phyloP scores from a whole-genome alignment of 2,113 vertebrate species.

The Corythornis cristatus region DNA sequence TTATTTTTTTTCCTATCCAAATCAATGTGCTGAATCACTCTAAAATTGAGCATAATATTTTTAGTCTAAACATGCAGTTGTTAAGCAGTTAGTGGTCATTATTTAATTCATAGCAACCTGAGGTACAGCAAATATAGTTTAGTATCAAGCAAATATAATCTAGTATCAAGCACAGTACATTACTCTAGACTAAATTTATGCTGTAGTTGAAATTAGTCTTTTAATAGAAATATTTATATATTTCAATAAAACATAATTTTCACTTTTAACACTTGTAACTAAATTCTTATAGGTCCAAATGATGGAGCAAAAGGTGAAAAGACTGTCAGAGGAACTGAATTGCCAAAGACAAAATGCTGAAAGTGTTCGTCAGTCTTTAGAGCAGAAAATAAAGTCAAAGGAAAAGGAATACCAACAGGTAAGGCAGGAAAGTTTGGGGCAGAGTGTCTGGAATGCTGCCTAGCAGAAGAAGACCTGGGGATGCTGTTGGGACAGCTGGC shows the following conservation, averaged over 20 bases:
- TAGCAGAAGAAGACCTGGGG: too few relatives aligned
- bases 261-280: not conserved
- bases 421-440: not conserved
- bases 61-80: not conserved
- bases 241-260: not conserved
- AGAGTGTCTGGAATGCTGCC: too few relatives aligned
- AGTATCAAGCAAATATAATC: not conserved
- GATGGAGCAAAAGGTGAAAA: conserved; percentile 88
- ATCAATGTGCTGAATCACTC: not conserved
- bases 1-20: not conserved
- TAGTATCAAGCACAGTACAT: not conserved
- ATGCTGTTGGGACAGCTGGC: too few relatives aligned
- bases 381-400: conserved; percentile 89
- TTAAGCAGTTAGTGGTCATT: not conserved
- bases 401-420: conserved; percentile 90
- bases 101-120: not conserved
- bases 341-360: conserved; percentile 93
- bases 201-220: not conserved
- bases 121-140: not conserved
- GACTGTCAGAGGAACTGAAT: conserved; percentile 86
- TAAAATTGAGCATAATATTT: not conserved
- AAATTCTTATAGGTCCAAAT: conserved; percentile 72
- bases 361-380: conserved; percentile 78
- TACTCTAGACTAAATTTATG: not conserved
- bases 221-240: not conserved